Evolutionary conservation across 1,140 invertebrate genomes (phyloP).

Genomic region (Mercenaria mercenaria): DNA sequence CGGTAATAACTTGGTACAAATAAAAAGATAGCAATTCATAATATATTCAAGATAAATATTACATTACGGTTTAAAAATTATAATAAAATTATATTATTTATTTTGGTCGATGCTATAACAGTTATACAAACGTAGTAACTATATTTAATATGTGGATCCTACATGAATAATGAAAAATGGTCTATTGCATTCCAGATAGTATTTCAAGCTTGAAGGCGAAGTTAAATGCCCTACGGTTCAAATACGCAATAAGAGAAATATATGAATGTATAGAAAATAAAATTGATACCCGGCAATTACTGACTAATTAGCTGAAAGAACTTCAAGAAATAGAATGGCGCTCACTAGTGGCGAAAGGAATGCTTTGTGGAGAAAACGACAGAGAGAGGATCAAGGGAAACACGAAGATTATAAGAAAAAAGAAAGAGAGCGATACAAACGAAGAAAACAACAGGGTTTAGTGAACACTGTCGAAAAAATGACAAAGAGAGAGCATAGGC

Average conservation of each 20-base stretch:
- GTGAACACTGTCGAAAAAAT: background rate
- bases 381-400: background rate
- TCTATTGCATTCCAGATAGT: too few species aligned
- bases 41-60: background rate
- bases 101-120: background rate
- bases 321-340: background rate
- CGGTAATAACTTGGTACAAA: too few species aligned
- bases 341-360: background rate
- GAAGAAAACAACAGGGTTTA: background rate
- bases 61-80: background rate
- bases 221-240: too few species aligned
- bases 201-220: too few species aligned
- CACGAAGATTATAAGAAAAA: constrained; percentile 9
- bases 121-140: background rate
- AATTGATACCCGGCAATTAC: too few species aligned
- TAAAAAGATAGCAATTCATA: background rate
- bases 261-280: too few species aligned
- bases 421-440: constrained; percentile 3
- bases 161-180: too few species aligned
- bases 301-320: too few species aligned
- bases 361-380: constrained; percentile 21
- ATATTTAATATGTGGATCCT: background rate
- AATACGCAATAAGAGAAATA: too few species aligned
- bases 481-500: background rate
- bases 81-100: background rate